Base-by-base conservation (phyloP, 2,888 invertebrate genomes). In the Temnothorax ravouxi region DNA sequence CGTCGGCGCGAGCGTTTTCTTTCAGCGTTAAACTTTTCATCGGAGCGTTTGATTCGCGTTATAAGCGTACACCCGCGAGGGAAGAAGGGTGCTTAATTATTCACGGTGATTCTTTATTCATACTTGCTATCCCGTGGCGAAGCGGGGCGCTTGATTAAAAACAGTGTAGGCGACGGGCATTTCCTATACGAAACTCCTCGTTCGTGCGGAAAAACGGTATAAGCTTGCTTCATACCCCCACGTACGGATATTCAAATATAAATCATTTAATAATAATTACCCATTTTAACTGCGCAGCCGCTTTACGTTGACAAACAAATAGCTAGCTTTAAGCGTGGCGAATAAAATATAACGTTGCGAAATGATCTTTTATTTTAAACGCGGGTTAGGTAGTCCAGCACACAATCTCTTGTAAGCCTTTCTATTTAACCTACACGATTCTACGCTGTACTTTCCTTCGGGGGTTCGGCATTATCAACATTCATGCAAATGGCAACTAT, bases 101-200 rank as follows among this genome's bases (percentile, higher is more conserved):
- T 80, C 83, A 85, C 75, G 66, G 75, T 84, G 86, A 89, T 89
- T 86, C 86, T 89, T 89, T 89, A 89, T 89, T 89, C 89, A 87
- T 84, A 82, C 84, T 52, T 80, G 84, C 85, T 84, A 81, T 88
- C 77, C 56, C 71, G 50, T 79, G 83, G 59, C 38, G 59, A 80
- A 71, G 56, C 66, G 21, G 82, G 75, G 79, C 59, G 85, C 84
- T 87, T 89, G 87, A 89, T 89, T 89, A 89, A 89, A 89, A 89
- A 87, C 74, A 69, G 64, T 62, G 72, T 44, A 62, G 66, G 44
- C 38, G n/a, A 75, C 56, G 72, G 50, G 61, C 41, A 50, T 21
- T 61, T n/a, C 52, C 61, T 34, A 69, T 34, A 69, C 47, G 81
- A 86, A 87, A 88, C 59, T 88, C 85, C 84, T 85, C 83, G 69